phyloP scores from a whole-genome alignment of 53 echinoderm and acorn worm species.

The Actinopyga echinites region DNA sequence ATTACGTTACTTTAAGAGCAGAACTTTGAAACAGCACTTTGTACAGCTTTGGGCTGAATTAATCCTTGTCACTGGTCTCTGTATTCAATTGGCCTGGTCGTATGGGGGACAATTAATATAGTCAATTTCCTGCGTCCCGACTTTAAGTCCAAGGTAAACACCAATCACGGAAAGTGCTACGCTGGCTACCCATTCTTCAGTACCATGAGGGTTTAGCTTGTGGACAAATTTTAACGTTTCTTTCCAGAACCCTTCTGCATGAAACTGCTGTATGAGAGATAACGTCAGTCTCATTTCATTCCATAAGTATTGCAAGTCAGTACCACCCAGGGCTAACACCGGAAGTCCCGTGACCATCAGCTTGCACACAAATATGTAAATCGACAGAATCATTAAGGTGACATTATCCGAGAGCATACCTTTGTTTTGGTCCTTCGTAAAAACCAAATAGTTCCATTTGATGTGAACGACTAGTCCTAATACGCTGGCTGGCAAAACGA shows the following conservation, averaged over 20 bases:
- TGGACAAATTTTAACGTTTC: slow-evolving; percentile 49
- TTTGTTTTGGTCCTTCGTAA: slow-evolving; percentile 43
- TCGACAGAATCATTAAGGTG: slow-evolving; percentile 49
- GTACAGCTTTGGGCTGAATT: too few species aligned
- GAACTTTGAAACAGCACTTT: too few species aligned
- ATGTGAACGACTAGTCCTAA: slow-evolving; percentile 78
- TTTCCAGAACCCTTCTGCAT: slow-evolving; percentile 75
- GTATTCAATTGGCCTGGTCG: too few species aligned
- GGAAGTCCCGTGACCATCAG: slow-evolving; percentile 67
- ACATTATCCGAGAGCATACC: background rate
- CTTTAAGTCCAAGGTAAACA: slow-evolving; percentile 63
- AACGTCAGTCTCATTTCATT: slow-evolving; percentile 66
- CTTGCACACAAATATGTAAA: slow-evolving; percentile 74
- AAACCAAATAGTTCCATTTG: slow-evolving; percentile 72
- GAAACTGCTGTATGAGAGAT: slow-evolving; percentile 52
- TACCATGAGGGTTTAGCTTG: slow-evolving; percentile 52
- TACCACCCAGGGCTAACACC: slow-evolving; percentile 56
- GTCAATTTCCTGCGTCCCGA: slow-evolving; percentile 59
- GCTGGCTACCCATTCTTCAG: slow-evolving; percentile 39
- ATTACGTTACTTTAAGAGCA: too few species aligned
- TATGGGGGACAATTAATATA: slow-evolving; percentile 44
- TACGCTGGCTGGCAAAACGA: slow-evolving; percentile 61
- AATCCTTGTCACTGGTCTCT: too few species aligned
- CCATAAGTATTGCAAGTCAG: slow-evolving; percentile 65
- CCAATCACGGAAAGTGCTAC: slow-evolving; percentile 61